Conservation (phyloP, 2,888 invertebrate genomes). For the Nineta flava region DNA sequence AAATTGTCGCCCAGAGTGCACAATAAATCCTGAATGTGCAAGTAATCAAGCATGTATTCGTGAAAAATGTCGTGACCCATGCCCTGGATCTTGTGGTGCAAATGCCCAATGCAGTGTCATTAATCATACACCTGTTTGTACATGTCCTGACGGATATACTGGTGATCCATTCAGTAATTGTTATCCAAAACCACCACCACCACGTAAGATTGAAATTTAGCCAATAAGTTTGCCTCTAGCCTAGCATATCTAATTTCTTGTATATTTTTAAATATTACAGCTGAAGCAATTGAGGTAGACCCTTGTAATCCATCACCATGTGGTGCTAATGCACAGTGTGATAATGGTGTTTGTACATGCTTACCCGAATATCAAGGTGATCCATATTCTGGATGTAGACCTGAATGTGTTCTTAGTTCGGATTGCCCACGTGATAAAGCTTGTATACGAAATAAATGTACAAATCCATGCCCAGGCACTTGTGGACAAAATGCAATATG, state of each 20-base stretch:
- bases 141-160: constrained; percentile 54
- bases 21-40: constrained; percentile 54
- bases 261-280: constrained; percentile 4
- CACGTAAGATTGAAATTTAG: constrained; percentile 17
- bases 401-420: constrained; percentile 51
- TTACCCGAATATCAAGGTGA: constrained; percentile 48
- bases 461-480: constrained; percentile 55
- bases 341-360: constrained; percentile 51
- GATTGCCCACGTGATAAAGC: constrained; percentile 51
- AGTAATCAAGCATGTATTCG: constrained; percentile 58
- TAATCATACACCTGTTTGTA: constrained; percentile 62
- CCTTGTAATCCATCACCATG: constrained; percentile 57
- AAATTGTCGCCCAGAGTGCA: constrained; percentile 58
- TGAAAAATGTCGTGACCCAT: constrained; percentile 62
- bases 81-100: constrained; percentile 56
- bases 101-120: constrained; percentile 57
- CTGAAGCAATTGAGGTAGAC: constrained; percentile 28
- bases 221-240: not conserved
- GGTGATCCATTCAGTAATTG: constrained; percentile 62
- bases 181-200: constrained; percentile 31
- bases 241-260: not conserved
- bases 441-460: constrained; percentile 54
- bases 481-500: constrained; percentile 57
- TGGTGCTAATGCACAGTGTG: constrained; percentile 54
- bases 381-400: constrained; percentile 50